These are phyloP conservation scores for Polydesmus complanatus DNA, from an alignment of 2,888 invertebrate species.

Conservation along the genomic window DNA sequence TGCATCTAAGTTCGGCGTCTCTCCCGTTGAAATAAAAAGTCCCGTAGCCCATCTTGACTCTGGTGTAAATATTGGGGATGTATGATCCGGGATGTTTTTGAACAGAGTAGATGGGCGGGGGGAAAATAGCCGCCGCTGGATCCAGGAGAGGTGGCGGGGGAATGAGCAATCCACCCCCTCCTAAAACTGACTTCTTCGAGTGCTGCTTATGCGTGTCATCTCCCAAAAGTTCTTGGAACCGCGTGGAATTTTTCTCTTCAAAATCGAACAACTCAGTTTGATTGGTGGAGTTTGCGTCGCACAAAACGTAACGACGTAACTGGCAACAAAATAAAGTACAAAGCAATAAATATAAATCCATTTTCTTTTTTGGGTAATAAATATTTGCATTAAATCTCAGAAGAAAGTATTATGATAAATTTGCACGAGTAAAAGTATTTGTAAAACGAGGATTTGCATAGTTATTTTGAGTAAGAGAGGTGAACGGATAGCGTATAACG, in stretches of 20 bases:
- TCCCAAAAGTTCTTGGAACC: no score
- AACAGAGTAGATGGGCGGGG: not conserved
- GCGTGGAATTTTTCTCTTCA: no score
- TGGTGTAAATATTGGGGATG: conserved; percentile 4
- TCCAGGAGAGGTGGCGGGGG: not conserved
- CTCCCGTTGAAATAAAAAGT: conserved; percentile 8
- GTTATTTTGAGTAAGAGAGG: not conserved
- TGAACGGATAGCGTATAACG: not conserved
- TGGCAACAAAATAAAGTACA: no score
- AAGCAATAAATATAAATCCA: no score
- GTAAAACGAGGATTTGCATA: not conserved
- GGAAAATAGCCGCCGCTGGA: not conserved
- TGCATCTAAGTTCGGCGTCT: conserved; percentile 14
- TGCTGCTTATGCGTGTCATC: not conserved
- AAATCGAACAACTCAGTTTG: no score
- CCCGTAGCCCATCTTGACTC: conserved; percentile 14
- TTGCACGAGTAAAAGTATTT: no score
- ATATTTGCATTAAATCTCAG: no score
- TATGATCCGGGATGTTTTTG: not conserved
- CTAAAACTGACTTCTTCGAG: not conserved
- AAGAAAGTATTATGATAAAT: no score
- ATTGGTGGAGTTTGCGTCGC: not conserved
- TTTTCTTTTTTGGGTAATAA: no score
- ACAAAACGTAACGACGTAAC: no score
- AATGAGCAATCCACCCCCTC: not conserved